Evolutionary conservation across 92 coral and sea anemone species (phyloP).

Genomic region (Phymanthus crucifer): DNA sequence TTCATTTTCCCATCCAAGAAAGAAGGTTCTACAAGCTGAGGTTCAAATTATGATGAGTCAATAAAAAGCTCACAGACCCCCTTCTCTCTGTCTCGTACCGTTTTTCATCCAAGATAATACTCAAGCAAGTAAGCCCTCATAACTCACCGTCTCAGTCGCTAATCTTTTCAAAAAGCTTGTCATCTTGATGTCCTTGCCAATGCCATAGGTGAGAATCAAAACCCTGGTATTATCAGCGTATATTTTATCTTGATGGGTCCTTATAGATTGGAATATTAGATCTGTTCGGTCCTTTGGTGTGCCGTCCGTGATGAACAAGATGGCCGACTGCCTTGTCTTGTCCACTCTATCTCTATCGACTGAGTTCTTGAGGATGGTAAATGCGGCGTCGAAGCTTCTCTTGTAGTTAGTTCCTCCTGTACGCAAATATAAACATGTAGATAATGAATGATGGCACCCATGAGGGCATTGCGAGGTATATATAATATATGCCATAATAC

Average conservation of each 20-base stretch:
- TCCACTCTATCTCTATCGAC: constrained; percentile 12
- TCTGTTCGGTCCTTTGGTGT: constrained; percentile 26
- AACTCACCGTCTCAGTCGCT: constrained; percentile 45
- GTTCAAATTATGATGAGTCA: no score
- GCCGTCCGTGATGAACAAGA: constrained; percentile 77
- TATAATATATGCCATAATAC: not conserved
- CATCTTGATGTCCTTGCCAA: constrained; percentile 37
- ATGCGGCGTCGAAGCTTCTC: constrained; percentile 67
- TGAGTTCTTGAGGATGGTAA: constrained; percentile 45
- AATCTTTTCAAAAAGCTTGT: constrained; percentile 31
- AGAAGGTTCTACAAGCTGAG: no score
- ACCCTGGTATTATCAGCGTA: not conserved
- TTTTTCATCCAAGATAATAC: no score
- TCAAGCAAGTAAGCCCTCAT: not conserved
- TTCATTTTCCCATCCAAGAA: no score
- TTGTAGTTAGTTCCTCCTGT: constrained; percentile 71
- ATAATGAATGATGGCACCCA: not conserved
- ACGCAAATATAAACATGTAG: not conserved
- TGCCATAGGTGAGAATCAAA: constrained; percentile 43
- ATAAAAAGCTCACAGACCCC: no score
- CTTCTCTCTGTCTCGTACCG: no score
- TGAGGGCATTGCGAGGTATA: not conserved
- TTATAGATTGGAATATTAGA: constrained; percentile 4
- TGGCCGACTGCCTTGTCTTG: constrained; percentile 35
- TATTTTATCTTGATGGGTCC: constrained; percentile 13